Evolutionary conservation across 2,797 vertebrate species (phyloP).

Genomic region (Pteronotus mesoamericanus): DNA sequence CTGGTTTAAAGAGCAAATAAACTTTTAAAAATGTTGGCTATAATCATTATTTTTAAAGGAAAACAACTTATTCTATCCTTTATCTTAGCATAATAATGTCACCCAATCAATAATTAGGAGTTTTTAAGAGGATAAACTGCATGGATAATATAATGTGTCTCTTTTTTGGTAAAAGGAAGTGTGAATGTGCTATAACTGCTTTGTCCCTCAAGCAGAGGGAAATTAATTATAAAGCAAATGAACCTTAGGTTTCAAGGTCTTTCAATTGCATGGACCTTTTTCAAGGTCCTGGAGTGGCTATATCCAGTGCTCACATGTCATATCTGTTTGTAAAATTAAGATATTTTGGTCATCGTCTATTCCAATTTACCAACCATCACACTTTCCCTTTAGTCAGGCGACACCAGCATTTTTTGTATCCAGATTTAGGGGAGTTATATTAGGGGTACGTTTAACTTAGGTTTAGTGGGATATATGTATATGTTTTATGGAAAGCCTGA

Average conservation of each 20-base stretch:
- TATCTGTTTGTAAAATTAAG: not conserved
- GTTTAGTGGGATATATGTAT: not conserved
- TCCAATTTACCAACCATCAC: not conserved
- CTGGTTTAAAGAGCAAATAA: constrained; percentile 38
- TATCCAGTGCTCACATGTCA: not conserved
- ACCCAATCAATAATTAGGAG: not conserved
- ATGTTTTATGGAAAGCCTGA: not conserved
- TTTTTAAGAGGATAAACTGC: not conserved
- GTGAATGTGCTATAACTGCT: not conserved
- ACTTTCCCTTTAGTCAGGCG: not conserved
- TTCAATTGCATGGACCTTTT: not conserved
- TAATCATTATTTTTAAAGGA: constrained; percentile 17
- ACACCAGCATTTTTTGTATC: not conserved
- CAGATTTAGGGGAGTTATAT: not conserved
- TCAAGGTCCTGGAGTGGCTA: not conserved
- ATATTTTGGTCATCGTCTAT: not conserved
- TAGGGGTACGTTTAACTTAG: not conserved
- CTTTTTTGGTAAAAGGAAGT: not conserved
- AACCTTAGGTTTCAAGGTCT: not conserved
- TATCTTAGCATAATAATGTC: not conserved
- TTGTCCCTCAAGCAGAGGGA: not conserved
- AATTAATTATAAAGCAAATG: not conserved
- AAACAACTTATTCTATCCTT: not conserved
- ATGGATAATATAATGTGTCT: not conserved
- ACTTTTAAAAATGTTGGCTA: not conserved